These are phyloP conservation scores for Xylophagus ater DNA, from an alignment of 2,888 invertebrate species.

Conservation along the genomic window DNA sequence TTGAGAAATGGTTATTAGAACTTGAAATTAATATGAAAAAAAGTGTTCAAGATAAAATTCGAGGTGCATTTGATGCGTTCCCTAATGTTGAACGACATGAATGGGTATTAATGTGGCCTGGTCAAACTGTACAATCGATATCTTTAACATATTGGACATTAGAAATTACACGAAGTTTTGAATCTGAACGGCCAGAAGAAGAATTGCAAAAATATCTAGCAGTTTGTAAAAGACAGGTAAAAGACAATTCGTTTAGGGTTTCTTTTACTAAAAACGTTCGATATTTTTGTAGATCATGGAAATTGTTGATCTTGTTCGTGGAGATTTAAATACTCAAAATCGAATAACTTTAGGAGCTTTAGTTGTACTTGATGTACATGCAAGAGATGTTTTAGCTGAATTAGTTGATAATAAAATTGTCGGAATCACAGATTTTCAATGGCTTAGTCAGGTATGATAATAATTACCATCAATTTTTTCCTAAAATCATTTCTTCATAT, in stretches of 20 bases:
- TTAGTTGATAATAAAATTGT: constrained; percentile 53
- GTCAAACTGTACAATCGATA: constrained; percentile 76
- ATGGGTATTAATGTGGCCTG: constrained; percentile 90
- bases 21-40: constrained; percentile 78
- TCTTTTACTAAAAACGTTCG: background rate
- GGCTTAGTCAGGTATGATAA: constrained; percentile 58
- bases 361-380: constrained; percentile 88
- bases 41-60: constrained; percentile 66
- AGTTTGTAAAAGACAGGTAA: constrained; percentile 55
- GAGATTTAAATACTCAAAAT: constrained; percentile 74
- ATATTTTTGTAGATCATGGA: constrained; percentile 46
- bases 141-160: constrained; percentile 83
- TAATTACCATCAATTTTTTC: background rate
- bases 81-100: constrained; percentile 48
- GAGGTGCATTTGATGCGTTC: constrained; percentile 62
- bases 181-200: constrained; percentile 40
- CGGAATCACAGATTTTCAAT: constrained; percentile 74
- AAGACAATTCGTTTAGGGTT: too few relatives aligned
- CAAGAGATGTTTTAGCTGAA: constrained; percentile 70
- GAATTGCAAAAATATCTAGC: constrained; percentile 54
- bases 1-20: constrained; percentile 91
- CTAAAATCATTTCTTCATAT: constrained; percentile 20
- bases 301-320: constrained; percentile 76
- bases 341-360: constrained; percentile 82
- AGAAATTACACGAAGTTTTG: constrained; percentile 72